phyloP scores from a whole-genome alignment of 2,888 invertebrate genomes.

The Anagyrus pseudococci region DNA sequence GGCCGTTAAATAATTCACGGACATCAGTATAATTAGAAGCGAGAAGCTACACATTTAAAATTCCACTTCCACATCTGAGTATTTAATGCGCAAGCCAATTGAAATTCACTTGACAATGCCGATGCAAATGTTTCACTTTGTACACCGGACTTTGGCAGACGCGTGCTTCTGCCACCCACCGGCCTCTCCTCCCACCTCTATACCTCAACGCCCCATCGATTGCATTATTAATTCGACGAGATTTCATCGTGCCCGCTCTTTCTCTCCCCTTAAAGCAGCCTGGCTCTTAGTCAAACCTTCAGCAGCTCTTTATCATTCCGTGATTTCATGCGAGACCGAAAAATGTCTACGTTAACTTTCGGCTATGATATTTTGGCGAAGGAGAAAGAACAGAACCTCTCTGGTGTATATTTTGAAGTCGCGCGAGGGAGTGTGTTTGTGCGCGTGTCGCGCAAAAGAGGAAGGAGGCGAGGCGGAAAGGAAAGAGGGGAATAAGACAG shows the following conservation, averaged over 20 bases:
- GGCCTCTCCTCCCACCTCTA: not conserved
- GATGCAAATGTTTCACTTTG: not conserved
- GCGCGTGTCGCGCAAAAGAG: too few relatives aligned
- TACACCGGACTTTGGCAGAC: not conserved
- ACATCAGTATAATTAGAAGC: not conserved
- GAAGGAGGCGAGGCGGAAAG: not conserved
- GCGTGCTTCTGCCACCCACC: not conserved
- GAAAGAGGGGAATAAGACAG: conserved; percentile 19
- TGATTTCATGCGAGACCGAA: not conserved
- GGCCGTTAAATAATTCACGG: not conserved
- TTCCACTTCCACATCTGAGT: too few relatives aligned
- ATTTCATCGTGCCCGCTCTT: not conserved
- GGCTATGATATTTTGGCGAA: too few relatives aligned
- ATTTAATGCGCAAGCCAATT: not conserved
- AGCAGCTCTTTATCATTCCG: too few relatives aligned
- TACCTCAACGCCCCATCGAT: too few relatives aligned
- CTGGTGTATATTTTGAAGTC: too few relatives aligned
- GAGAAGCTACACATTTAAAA: too few relatives aligned
- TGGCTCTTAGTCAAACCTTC: not conserved
- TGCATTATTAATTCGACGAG: conserved; percentile 1
- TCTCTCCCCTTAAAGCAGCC: not conserved
- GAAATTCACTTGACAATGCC: not conserved
- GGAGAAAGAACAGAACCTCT: too few relatives aligned
- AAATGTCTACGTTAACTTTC: not conserved
- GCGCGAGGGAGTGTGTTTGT: too few relatives aligned